Base-by-base conservation (phyloP, 2,888 invertebrate species). In the Drosophila incognita region DNA sequence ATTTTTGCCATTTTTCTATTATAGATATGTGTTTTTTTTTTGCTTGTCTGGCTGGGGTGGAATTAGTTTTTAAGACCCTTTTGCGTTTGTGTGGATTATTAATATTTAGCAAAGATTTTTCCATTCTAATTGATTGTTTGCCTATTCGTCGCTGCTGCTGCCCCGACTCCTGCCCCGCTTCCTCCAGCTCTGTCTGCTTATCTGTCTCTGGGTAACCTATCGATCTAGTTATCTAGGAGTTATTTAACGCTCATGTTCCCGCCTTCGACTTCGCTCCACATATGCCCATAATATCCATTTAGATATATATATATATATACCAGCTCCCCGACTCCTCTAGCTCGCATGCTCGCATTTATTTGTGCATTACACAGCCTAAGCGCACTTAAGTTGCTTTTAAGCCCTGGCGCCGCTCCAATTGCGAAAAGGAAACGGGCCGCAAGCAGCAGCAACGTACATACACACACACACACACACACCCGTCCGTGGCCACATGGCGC, bases 381-480 rank as follows among this genome's bases (percentile, higher is more conserved):
- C 84, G 76, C 79, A 82, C 83, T 83, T 87, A 91, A 90, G 89
- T 83, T 76, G 63, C 83, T 75, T 73, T 75, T 89, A 91, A 91
- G 87, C 89, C 76, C 80, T 91, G 91, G 91, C 91, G 91, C 91
- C 90, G 84, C 67, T 89, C 89, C 87, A 80, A 83, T 89, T 83
- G 89, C 89, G 64, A 89, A 87, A 87, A 89, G 70, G 69, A 69
- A 58, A 64, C 72, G 49, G 56, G 67, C 58, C 64, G 63, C 69
- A 79, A 33, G 49, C 48, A 56, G 40, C 74, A 48, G 36, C 27
- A 21, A 42, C 42, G 63, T 42, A 63, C 48, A 74, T 35, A 42
- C 51, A 58, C 40, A 42, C 51, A 58, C 40, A 54, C 53, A 42
- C 51, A 57, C 36, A 46, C 61, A 64, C 51, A 59, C 67, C 48